Base-by-base conservation (phyloP, 2,797 vertebrate species). In the Moxostoma hubbsi region DNA sequence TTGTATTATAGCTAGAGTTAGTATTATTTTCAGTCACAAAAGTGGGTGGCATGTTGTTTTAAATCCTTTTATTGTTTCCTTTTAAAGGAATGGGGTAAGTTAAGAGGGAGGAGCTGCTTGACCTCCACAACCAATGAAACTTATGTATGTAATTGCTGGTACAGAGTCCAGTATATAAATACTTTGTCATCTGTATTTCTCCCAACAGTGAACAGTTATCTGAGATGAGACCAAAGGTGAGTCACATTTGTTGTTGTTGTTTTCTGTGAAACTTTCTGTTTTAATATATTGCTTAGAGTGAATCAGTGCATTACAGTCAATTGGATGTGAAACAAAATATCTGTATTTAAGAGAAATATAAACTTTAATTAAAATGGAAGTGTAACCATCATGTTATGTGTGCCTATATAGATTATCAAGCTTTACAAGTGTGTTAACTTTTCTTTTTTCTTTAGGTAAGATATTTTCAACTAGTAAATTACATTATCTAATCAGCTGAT, bases 131-230 rank as follows among this genome's bases (percentile, higher is more conserved):
- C 79, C 79, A 81, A 74, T 81, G 4, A 71, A 77, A 65, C 7
- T 18, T 10, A 49, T 55, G 69, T 0, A 49, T 50, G 16, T 36
- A 45, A 77, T 76, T 73, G 65, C 45, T 61, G 36, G 51, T 73
- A 67, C 49, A 62, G 55, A 64, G 64, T 16, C 58, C 11, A n/a
- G 67, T 72, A 71, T 79, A 71, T 79, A 79, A 79, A 24, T 1
- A 9, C 12, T 24, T 55, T n/a, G 6, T 11, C 18, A 9, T 61
- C 36, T 50, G 24, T 36, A 15, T 49, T 24, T 24, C 50, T 61
- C 13, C 18, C 36, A 36, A 12, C 58, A 63, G 43, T 36, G 50
- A 43, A 61, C 16, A 11, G 57, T 55, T 9, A 63, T n/a, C 70
- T 43, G 68, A 70, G 65, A 50, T 45, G 46, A 68, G 51, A 16